These are phyloP conservation scores for Toxotes jaculatrix DNA, from an alignment of 2,113 vertebrate species.

Conservation along the genomic window DNA sequence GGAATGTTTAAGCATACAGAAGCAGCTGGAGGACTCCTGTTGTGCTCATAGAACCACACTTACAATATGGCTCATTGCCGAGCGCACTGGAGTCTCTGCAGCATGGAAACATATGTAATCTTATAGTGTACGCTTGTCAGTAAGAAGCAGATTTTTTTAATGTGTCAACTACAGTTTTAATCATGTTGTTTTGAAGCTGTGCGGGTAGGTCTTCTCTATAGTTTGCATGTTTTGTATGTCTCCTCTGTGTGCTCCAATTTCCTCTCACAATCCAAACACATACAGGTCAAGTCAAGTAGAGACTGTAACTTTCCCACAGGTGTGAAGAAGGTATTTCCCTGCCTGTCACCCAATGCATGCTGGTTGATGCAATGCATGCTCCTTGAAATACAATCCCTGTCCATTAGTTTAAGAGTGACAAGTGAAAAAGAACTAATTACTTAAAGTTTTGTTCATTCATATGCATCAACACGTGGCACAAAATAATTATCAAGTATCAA, in stretches of 20 bases:
- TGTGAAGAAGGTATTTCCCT: slow-evolving; percentile 51
- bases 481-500: not conserved
- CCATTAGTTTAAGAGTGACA: slow-evolving; percentile 11
- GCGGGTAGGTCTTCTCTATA: slow-evolving; percentile 7
- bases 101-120: not conserved
- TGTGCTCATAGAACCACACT: not conserved
- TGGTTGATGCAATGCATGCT: slow-evolving; percentile 15
- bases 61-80: not conserved
- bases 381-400: slow-evolving; percentile 43
- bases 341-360: slow-evolving; percentile 37
- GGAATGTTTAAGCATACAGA: not conserved
- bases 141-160: not conserved
- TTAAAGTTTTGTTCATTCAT: not conserved
- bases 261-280: slow-evolving; percentile 34
- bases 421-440: not conserved
- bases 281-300: slow-evolving; percentile 34
- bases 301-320: slow-evolving; percentile 55
- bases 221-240: slow-evolving; percentile 29
- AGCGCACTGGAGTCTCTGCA: too few species aligned
- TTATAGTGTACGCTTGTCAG: not conserved
- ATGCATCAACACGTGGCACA: not conserved
- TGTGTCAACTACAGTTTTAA: not conserved
- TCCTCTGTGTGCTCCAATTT: slow-evolving; percentile 32
- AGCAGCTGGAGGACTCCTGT: not conserved
- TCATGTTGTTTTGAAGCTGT: not conserved